A percentile compares a stretch with the other conserved stretches of the same genome.
These are phyloP conservation scores for Molorchus minor DNA, from an alignment of 2,888 invertebrate species.

Conservation along the genomic window DNA sequence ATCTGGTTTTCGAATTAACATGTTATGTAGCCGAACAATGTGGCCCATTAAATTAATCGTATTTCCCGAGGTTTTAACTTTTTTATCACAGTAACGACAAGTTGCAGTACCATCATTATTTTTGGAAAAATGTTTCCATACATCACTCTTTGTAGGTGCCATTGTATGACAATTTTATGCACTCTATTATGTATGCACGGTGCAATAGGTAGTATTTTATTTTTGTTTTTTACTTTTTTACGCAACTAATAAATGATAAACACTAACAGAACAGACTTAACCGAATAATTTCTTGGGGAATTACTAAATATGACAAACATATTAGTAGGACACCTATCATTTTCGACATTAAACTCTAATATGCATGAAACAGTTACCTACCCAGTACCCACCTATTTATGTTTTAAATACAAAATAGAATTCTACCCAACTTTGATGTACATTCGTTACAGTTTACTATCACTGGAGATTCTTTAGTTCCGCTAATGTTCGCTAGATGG, in stretches of 20 bases:
- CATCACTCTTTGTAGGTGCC: conserved; percentile 18
- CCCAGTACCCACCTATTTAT: no score
- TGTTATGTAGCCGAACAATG: conserved; percentile 20
- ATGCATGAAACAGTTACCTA: no score
- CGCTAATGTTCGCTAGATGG: conserved; percentile 6
- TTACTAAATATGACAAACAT: no score
- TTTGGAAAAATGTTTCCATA: conserved; percentile 29
- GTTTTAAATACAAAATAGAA: not conserved
- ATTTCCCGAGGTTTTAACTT: conserved; percentile 29
- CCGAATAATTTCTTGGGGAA: no score
- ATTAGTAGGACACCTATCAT: no score
- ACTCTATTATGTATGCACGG: not conserved
- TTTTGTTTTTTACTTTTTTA: no score
- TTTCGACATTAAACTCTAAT: no score
- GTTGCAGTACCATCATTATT: conserved; percentile 25
- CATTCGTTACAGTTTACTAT: conserved; percentile 4
- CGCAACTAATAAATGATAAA: no score
- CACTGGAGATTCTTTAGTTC: conserved; percentile 7
- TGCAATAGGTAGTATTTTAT: no score
- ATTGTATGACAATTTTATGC: conserved; percentile 8
- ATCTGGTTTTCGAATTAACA: conserved; percentile 19
- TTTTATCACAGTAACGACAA: conserved; percentile 21
- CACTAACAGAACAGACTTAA: no score
- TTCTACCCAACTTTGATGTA: conserved; percentile 1
- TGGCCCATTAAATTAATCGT: conserved; percentile 25